Conservation (phyloP, 2,113 vertebrate genomes). For the Zingel zingel region DNA sequence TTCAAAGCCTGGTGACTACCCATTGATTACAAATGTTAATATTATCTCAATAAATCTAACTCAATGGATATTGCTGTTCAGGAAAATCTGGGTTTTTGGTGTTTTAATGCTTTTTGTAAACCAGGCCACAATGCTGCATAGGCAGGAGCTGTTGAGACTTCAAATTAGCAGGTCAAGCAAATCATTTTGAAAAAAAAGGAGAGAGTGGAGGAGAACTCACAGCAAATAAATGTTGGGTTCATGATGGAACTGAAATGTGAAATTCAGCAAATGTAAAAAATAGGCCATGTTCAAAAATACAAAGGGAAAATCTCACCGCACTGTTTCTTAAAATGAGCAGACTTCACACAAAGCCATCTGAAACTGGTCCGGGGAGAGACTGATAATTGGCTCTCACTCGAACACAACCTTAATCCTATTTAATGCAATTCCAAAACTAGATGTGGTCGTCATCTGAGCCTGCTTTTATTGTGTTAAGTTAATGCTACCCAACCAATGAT, state of each 20-base stretch:
- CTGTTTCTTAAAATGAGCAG: slow-evolving; percentile 37
- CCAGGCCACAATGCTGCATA: neutral
- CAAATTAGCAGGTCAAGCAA: slow-evolving; percentile 39
- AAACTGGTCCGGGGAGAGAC: slow-evolving; percentile 43
- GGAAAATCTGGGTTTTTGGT: slow-evolving; percentile 29
- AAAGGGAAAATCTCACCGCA: slow-evolving; percentile 26
- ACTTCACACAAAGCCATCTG: slow-evolving; percentile 43
- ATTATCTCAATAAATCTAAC: slow-evolving; percentile 88
- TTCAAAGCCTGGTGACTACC: slow-evolving; percentile 79
- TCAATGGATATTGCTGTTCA: slow-evolving; percentile 72
- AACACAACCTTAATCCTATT: slow-evolving; percentile 48
- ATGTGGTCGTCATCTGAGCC: slow-evolving; percentile 32
- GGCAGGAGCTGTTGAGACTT: slow-evolving; percentile 10
- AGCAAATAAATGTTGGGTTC: slow-evolving; percentile 54
- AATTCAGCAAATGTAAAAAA: slow-evolving; percentile 59
- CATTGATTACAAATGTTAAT: slow-evolving; percentile 85
- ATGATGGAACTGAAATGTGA: slow-evolving; percentile 48
- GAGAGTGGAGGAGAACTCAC: neutral
- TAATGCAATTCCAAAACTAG: slow-evolving; percentile 37
- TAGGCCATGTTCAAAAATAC: slow-evolving; percentile 43
- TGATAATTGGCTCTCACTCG: slow-evolving; percentile 42
- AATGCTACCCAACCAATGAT: slow-evolving; percentile 8
- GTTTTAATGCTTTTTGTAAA: slow-evolving; percentile 11
- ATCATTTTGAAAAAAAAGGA: slow-evolving; percentile 14
- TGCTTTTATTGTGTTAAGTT: slow-evolving; percentile 31